Conservation (phyloP, 2,797 vertebrate genomes). For the Hyperoplus lanceolatus region DNA sequence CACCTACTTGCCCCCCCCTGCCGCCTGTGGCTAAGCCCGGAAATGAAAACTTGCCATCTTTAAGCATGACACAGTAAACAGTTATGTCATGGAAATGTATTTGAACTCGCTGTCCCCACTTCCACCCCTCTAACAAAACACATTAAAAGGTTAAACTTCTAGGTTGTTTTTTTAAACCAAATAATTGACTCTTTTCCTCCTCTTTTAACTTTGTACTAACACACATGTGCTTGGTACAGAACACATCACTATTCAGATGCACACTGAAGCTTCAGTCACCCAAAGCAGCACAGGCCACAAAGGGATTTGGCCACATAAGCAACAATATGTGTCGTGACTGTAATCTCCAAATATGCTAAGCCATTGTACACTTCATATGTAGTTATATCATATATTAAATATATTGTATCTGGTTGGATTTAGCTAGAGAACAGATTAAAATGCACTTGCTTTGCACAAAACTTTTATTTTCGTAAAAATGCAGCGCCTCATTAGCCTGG, state of each 20-base stretch:
- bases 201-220: conserved; percentile 30
- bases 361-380: conserved; percentile 28
- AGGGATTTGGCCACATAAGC: conserved; percentile 28
- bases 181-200: conserved; percentile 36
- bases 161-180: conserved; percentile 23
- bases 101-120: neutral
- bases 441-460: neutral
- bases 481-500: neutral
- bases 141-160: conserved; percentile 34
- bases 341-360: conserved; percentile 51
- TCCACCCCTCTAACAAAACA: neutral
- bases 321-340: conserved; percentile 34
- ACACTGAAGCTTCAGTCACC: conserved; percentile 2
- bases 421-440: conserved; percentile 17
- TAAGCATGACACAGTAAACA: conserved; percentile 15
- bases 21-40: conserved; percentile 35
- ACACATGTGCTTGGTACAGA: conserved; percentile 21
- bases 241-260: conserved; percentile 3
- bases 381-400: neutral
- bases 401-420: conserved; percentile 29
- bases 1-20: conserved; percentile 13
- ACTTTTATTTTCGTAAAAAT: conserved; percentile 2
- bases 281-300: conserved; percentile 2
- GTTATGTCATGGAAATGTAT: conserved; percentile 25
- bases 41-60: conserved; percentile 68